phyloP scores from a whole-genome alignment of 2,113 vertebrate genomes.

The Lepisosteus osseus region DNA sequence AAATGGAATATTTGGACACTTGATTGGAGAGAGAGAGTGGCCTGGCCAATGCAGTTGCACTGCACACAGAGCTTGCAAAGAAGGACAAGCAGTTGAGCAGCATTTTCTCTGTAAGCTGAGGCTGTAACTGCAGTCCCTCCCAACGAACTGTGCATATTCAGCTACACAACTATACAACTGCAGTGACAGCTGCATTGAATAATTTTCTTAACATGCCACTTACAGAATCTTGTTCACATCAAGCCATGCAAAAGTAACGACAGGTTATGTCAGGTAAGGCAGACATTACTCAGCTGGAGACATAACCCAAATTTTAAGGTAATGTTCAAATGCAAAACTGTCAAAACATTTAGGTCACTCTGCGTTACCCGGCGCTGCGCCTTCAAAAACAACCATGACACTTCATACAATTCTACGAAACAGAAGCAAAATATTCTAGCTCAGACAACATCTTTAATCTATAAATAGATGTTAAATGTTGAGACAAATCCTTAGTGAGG shows the following conservation, averaged over 20 bases:
- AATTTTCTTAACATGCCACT: neutral
- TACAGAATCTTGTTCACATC: too few relatives aligned
- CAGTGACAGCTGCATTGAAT: neutral
- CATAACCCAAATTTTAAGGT: slow-evolving; percentile 32
- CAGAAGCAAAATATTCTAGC: too few relatives aligned
- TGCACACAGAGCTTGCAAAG: neutral
- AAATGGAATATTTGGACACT: neutral
- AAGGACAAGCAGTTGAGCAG: neutral
- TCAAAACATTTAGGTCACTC: slow-evolving; percentile 36
- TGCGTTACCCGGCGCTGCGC: slow-evolving; percentile 8
- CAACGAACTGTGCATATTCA: neutral
- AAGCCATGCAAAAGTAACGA: too few relatives aligned
- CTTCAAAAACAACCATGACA: slow-evolving; percentile 38
- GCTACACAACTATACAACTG: neutral
- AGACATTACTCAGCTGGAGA: slow-evolving; percentile 42
- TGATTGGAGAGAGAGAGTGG: neutral
- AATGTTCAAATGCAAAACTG: slow-evolving; percentile 37
- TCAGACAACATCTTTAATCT: too few relatives aligned
- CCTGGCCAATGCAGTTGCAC: neutral
- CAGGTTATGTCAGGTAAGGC: slow-evolving; percentile 20
- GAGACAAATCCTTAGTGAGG: too few relatives aligned
- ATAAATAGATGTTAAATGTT: too few relatives aligned
- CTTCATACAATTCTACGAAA: neutral
- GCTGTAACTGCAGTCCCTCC: neutral
- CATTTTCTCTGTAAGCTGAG: neutral